Base-by-base conservation (phyloP, 2,888 invertebrate genomes). In the Trachelus stipa region DNA sequence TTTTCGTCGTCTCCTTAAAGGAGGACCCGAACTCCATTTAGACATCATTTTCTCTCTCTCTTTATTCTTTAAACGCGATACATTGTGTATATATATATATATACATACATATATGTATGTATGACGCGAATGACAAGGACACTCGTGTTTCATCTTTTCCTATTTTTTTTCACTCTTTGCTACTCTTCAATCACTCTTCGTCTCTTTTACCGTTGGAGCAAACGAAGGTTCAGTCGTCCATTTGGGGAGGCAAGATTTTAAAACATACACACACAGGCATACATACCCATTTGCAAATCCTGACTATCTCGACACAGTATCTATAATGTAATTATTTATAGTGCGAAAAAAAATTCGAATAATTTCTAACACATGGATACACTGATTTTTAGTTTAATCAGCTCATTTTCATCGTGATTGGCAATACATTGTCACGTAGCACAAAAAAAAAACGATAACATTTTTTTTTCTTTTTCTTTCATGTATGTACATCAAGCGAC, bases 11-110 rank as follows among this genome's bases (percentile, higher is more conserved):
- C 78, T 76, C 74, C 74, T 34, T 74, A 4, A 12, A 74, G 56
- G 74, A 35, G 74, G 23, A 74, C 30, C 12, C 37, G 74, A 34
- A 74, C 35, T 74, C 23, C 23, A 56, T 56, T 56, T 56, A 56
- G 23, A 2, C 56, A 23, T 74, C 35, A 74, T 74, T 56, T 35
- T 74, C 73, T 34, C 80, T 79, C 74, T 81, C 77, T 80, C 75
- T 69, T 33, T 33, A 68, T 69, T 73, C 78, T 81, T 79, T 80
- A 81, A 77, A 82, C 80, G 77, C 81, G 81, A 84, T 84, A 82
- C 85, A 81, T 86, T 85, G 84, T 85, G 85, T 86, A 12, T 37
- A 12, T 71, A 1, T 31, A 31, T 71, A 68, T 79, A 77, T 40
- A 56, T 76, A 71, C 77, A 73, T 34, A 69, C 68, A 69, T 34